Conservation (phyloP, 2,113 vertebrate species). For the Cricetomys ansorgei region DNA sequence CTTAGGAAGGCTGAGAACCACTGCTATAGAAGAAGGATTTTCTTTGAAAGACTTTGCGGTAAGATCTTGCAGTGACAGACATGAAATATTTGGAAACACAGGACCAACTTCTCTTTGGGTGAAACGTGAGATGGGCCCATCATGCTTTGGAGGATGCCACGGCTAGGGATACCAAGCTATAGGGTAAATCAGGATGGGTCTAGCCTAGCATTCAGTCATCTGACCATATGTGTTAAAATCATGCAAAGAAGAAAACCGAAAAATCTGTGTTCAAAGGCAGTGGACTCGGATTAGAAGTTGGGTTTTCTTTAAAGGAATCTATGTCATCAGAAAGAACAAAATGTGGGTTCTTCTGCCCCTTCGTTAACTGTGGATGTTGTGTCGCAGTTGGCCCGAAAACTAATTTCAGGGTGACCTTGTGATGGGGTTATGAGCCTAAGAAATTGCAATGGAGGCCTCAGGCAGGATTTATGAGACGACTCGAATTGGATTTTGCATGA, state of each 20-base stretch:
- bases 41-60: neutral
- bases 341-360: neutral
- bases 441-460: slow-evolving; percentile 13
- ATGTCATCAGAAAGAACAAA: neutral
- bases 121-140: neutral
- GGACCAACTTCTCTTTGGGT: neutral
- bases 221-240: neutral
- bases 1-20: too few relatives aligned
- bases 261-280: neutral
- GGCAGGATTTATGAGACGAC: slow-evolving; percentile 54
- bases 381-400: neutral
- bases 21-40: neutral
- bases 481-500: slow-evolving; percentile 72
- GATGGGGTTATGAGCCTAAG: slow-evolving; percentile 58
- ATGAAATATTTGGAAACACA: neutral
- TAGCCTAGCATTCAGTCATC: neutral
- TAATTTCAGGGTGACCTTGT: slow-evolving; percentile 56
- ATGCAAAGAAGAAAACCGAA: neutral
- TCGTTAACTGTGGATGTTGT: neutral
- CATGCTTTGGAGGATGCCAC: fast-evolving
- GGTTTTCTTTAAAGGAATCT: neutral
- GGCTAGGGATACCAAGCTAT: neutral
- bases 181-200: neutral
- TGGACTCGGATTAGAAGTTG: neutral
- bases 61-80: neutral